Base-by-base conservation (phyloP, 2,797 vertebrate genomes). In the Euthynnus affinis region DNA sequence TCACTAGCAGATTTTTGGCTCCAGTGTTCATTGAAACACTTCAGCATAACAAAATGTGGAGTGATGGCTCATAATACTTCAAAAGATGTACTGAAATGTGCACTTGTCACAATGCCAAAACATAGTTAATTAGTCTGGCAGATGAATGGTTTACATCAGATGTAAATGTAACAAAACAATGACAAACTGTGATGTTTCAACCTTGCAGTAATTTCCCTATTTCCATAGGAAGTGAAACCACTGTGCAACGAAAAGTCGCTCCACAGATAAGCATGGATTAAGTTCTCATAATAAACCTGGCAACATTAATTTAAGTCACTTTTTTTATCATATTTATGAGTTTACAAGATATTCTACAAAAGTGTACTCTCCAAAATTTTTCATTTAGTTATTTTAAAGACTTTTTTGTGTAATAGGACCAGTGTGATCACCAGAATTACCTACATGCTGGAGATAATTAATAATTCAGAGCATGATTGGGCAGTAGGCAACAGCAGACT, bases 381-480 rank as follows among this genome's bases (percentile, higher is more conserved):
- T 48, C 12, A 53, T 15, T 8, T 20, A 32, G 20, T 63, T 42
- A 14, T 74, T 71, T 42, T 13, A 0, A 12, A 59, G 34, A 49
- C 15, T 17, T 48, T 49, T 74, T 48, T 81, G 46, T 80, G 23
- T 42, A 29, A 37, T 70, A 65, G 60, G 59, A 59, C 57, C 37
- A 14, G 3, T 1, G 44, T 48, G 77, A 80, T 9, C 27, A 9
- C 40, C 49, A 51, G 23, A 12, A 20, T 27, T 66, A 18, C 56
- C 3, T 27, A 23, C 14, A 51, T 22, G 22, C 40, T 59, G 46
- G 25, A n/a, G 56, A 22, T 44, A 62, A 87, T 87, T 0, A 84
- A 87, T 86, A 78, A 87, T 86, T 85, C 78, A 78, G 13, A 20
- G 25, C 14, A 17, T 15, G 58, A 34, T 55, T 9, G 66, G 55